Conservation (phyloP, 2,797 vertebrate genomes). For the Oreonectes daqikongensis region DNA sequence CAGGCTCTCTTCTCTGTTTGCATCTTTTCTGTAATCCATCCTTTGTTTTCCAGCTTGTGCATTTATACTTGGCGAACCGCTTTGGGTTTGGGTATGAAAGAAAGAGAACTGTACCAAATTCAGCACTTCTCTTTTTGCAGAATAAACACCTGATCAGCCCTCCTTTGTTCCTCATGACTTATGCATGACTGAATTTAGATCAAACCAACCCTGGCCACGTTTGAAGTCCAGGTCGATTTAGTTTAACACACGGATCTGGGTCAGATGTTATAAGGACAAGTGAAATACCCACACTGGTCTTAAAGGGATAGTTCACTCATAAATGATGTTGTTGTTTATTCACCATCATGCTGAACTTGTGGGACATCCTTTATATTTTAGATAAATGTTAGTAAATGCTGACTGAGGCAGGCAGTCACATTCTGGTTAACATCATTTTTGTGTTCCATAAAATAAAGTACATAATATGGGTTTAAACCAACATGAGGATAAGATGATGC, state of each 20-base stretch:
- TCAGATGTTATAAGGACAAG: constrained; percentile 15
- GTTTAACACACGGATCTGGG: constrained; percentile 26
- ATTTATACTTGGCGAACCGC: not conserved
- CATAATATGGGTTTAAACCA: too few species aligned
- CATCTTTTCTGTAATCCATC: not conserved
- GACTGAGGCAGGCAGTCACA: too few species aligned
- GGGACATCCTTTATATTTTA: too few species aligned
- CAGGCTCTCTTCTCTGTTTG: constrained; percentile 11
- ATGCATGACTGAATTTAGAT: constrained; percentile 22
- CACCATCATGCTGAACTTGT: not conserved
- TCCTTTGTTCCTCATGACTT: constrained; percentile 25
- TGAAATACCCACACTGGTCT: not conserved
- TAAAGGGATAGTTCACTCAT: not conserved
- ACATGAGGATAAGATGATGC: too few species aligned
- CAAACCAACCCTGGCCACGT: not conserved
- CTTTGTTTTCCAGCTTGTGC: not conserved
- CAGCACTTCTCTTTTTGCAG: not conserved
- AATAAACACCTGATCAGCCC: constrained; percentile 13
- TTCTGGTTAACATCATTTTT: too few species aligned
- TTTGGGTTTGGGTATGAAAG: not conserved
- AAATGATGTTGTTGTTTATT: not conserved
- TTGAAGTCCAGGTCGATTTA: constrained; percentile 26
- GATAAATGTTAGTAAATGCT: too few species aligned
- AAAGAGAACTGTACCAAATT: not conserved
- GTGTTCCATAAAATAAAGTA: too few species aligned